phyloP scores from a whole-genome alignment of 1,140 invertebrate genomes.

The Aphidius ervi region DNA sequence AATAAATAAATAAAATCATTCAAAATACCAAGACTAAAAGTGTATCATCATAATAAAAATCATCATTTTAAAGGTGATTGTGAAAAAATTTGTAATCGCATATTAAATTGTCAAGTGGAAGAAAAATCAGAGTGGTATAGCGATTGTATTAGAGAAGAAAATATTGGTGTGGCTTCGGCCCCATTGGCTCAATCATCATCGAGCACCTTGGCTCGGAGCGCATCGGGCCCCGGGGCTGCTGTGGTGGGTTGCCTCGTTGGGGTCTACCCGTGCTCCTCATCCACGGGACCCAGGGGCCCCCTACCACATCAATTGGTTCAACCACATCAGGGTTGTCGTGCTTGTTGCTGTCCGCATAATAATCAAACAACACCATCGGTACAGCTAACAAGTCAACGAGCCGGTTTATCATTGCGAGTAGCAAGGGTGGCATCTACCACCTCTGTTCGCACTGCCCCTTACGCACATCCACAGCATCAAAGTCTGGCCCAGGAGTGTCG shows the following conservation, averaged over 20 bases:
- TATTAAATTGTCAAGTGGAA: slow-evolving; percentile 2
- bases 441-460: slow-evolving; percentile 54
- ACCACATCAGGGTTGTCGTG: slow-evolving; percentile 39
- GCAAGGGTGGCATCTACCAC: slow-evolving; percentile 56
- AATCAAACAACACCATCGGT: slow-evolving; percentile 39
- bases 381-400: slow-evolving; percentile 49
- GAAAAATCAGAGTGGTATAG: slow-evolving; percentile 43
- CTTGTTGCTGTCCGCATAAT: slow-evolving; percentile 44
- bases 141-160: slow-evolving; percentile 41
- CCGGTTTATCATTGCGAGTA: slow-evolving; percentile 52
- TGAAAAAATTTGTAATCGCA: neutral
- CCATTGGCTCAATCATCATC: slow-evolving; percentile 13
- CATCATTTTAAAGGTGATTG: no score
- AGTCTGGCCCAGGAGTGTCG: slow-evolving; percentile 52
- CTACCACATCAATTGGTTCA: slow-evolving; percentile 38
- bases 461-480: slow-evolving; percentile 53
- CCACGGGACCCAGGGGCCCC: slow-evolving; percentile 55
- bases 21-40: no score
- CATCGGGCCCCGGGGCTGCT: slow-evolving; percentile 48
- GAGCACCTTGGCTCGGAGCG: slow-evolving; percentile 48
- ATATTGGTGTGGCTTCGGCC: slow-evolving; percentile 47
- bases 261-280: slow-evolving; percentile 54
- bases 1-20: neutral
- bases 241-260: slow-evolving; percentile 57
- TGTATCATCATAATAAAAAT: no score